These are phyloP conservation scores for Tinea trinotella DNA, from an alignment of 2,888 invertebrate genomes.

Conservation along the genomic window DNA sequence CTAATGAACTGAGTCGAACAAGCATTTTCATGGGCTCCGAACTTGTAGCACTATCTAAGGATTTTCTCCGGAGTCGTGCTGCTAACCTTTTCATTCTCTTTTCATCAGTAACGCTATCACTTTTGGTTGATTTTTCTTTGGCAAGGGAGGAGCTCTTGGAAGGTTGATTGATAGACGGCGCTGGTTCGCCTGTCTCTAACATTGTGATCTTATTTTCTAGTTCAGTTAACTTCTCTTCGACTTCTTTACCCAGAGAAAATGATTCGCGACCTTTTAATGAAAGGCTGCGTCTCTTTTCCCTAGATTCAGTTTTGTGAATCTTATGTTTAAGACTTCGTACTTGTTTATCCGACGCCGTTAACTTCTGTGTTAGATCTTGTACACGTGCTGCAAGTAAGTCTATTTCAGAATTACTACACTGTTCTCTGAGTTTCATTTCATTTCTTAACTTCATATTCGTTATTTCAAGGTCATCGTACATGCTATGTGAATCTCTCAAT, in stretches of 20 bases:
- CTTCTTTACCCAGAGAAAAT: slow-evolving; percentile 84
- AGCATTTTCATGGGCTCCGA: slow-evolving; percentile 86
- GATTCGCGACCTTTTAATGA: slow-evolving; percentile 89
- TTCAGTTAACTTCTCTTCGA: slow-evolving; percentile 88
- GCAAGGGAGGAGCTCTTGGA: slow-evolving; percentile 67
- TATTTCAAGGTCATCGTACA: slow-evolving; percentile 85
- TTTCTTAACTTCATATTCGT: slow-evolving; percentile 83
- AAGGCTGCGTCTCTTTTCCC: slow-evolving; percentile 84
- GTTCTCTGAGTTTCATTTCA: slow-evolving; percentile 76
- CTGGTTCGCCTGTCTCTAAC: slow-evolving; percentile 69
- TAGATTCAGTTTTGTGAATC: slow-evolving; percentile 81
- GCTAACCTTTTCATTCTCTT: slow-evolving; percentile 67
- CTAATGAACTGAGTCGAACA: slow-evolving; percentile 81
- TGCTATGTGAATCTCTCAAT: slow-evolving; percentile 83
- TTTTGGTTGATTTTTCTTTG: slow-evolving; percentile 68
- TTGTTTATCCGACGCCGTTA: slow-evolving; percentile 86
- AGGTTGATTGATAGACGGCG: slow-evolving; percentile 55
- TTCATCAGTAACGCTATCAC: slow-evolving; percentile 59
- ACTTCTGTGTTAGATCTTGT: slow-evolving; percentile 86
- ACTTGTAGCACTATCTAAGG: slow-evolving; percentile 83
- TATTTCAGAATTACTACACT: slow-evolving; percentile 80
- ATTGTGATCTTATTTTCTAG: slow-evolving; percentile 83
- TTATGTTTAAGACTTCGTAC: slow-evolving; percentile 85
- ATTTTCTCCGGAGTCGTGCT: slow-evolving; percentile 78
- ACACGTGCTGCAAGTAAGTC: slow-evolving; percentile 87